Evolutionary conservation across 2,888 invertebrate genomes (phyloP).

Genomic region (Germaria angustata): DNA sequence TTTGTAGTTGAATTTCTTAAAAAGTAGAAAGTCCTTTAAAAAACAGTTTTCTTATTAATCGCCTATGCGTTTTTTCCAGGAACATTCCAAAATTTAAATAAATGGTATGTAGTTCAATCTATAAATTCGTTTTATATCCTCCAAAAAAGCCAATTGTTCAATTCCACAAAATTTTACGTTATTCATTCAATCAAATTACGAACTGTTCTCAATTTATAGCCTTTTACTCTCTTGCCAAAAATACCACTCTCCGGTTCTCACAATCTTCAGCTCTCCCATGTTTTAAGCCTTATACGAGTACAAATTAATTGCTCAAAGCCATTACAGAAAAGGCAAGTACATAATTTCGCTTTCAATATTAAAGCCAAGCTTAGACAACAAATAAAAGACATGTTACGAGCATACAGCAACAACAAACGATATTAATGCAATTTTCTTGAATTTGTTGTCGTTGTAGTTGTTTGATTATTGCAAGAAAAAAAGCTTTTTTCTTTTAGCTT

Average conservation of each 20-base stretch:
- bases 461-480: slow-evolving; percentile 24
- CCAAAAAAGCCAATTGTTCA: background rate
- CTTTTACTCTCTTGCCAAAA: too few species aligned
- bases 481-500: slow-evolving; percentile 49
- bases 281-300: background rate
- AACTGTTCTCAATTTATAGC: background rate
- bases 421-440: slow-evolving; percentile 44
- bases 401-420: background rate
- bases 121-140: too few species aligned
- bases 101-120: too few species aligned
- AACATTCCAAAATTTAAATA: too few species aligned
- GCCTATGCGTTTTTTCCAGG: too few species aligned
- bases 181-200: background rate
- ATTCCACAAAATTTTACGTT: too few species aligned
- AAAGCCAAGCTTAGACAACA: slow-evolving; percentile 46
- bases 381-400: slow-evolving; percentile 18
- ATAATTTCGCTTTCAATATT: slow-evolving; percentile 76
- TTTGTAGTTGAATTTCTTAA: too few species aligned
- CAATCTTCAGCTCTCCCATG: background rate
- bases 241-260: background rate
- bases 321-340: slow-evolving; percentile 68
- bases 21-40: too few species aligned
- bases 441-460: background rate
- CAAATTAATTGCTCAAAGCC: background rate
- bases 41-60: too few species aligned